Evolutionary conservation across 1,140 invertebrate species (phyloP).

Genomic region (Wasmannia auropunctata): DNA sequence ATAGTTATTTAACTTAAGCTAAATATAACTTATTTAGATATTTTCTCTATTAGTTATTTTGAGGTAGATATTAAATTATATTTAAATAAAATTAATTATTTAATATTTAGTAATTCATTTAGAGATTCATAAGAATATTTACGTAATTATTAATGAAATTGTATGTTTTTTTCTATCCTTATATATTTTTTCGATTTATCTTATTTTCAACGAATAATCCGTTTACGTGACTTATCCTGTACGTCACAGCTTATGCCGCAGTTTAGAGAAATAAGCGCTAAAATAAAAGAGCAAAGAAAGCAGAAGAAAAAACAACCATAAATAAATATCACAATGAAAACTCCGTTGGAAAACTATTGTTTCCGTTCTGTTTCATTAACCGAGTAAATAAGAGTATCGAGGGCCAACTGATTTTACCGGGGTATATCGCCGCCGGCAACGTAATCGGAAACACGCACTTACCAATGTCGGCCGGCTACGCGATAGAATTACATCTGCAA

Average conservation of each 20-base stretch:
- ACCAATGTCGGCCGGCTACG: neutral
- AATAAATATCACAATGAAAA: conserved; percentile 1
- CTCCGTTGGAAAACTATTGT: neutral
- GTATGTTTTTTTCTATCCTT: neutral
- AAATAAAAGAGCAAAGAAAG: neutral
- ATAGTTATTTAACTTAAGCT: neutral
- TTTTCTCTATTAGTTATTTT: neutral
- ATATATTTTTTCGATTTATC: neutral
- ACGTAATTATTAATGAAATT: neutral
- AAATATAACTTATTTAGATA: neutral
- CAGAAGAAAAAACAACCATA: neutral
- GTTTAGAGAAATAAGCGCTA: conserved; percentile 2
- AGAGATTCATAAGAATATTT: neutral
- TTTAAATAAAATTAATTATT: neutral
- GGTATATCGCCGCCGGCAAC: neutral
- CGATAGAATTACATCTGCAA: neutral
- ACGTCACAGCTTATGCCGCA: neutral
- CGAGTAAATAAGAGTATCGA: conserved; percentile 8
- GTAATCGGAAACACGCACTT: conserved; percentile 22
- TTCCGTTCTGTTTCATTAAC: conserved; percentile 27
- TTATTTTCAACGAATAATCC: neutral
- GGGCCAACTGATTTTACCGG: conserved; percentile 8
- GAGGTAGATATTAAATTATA: neutral
- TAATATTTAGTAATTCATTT: neutral
- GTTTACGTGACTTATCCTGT: neutral